A percentile compares a stretch with the other conserved stretches of the same genome.
These are phyloP conservation scores for Karalla daura DNA, from an alignment of 2,797 vertebrate genomes.

Conservation along the genomic window DNA sequence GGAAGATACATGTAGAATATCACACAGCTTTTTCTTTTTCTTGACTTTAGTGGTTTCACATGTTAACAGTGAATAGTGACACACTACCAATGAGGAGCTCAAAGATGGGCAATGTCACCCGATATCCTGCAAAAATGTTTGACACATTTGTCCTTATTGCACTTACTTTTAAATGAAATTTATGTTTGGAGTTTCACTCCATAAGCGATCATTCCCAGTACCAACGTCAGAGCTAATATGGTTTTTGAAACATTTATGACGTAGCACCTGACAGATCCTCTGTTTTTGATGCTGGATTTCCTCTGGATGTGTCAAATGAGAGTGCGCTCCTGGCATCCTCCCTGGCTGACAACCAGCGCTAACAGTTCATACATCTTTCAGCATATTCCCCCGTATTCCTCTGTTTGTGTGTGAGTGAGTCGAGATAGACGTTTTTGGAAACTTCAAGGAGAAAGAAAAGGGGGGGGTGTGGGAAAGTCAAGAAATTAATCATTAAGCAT, in stretches of 20 bases:
- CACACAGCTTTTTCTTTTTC: too few relatives aligned
- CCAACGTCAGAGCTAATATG: slow-evolving; percentile 21
- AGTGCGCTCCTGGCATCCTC: slow-evolving; percentile 33
- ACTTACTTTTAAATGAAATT: slow-evolving; percentile 17
- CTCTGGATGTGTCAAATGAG: slow-evolving; percentile 33
- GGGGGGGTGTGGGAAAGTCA: neutral
- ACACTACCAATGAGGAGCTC: neutral
- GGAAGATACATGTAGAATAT: neutral
- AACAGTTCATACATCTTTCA: slow-evolving; percentile 47
- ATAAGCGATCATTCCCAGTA: slow-evolving; percentile 14
- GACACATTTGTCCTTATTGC: slow-evolving; percentile 3
- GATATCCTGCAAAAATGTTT: slow-evolving; percentile 2
- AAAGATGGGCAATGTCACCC: neutral
- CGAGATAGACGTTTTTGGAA: slow-evolving; percentile 21
- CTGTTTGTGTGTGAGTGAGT: slow-evolving; percentile 35
- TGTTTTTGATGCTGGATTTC: slow-evolving; percentile 44
- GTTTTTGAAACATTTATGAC: slow-evolving; percentile 43
- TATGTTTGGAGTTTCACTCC: neutral
- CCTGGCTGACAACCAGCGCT: slow-evolving; percentile 27
- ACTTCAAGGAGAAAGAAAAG: slow-evolving; percentile 9
- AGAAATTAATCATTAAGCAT: slow-evolving; percentile 18
- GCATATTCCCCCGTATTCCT: slow-evolving; percentile 33
- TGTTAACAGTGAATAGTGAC: neutral
- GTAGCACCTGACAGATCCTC: slow-evolving; percentile 32
- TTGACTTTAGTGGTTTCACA: too few relatives aligned